Evolutionary conservation across 2,888 invertebrate species (phyloP).

Genomic region (Phymatocera aterrima): DNA sequence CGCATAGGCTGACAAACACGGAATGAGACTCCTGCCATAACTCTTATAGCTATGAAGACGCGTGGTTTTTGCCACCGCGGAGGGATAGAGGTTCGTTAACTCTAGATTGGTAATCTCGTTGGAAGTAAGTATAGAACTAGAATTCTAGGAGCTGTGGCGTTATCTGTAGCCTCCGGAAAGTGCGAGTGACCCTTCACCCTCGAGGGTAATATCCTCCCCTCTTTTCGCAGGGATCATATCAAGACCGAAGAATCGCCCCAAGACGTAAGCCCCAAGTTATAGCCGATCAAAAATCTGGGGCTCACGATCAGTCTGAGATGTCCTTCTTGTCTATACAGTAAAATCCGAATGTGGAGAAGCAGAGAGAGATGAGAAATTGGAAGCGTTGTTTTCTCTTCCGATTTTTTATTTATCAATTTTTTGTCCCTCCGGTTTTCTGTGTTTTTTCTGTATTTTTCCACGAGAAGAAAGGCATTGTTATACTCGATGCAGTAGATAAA

Average conservation of each 20-base stretch:
- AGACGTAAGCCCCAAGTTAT: constrained; percentile 18
- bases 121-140: background rate
- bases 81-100: background rate
- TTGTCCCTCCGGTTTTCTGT: background rate
- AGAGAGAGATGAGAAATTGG: background rate
- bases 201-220: background rate
- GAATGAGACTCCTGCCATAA: constrained; percentile 1
- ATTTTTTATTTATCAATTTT: background rate
- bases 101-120: background rate
- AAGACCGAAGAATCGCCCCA: constrained; percentile 3
- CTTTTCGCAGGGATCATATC: constrained; percentile 5
- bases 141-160: background rate
- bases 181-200: constrained; percentile 12
- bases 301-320: constrained; percentile 5
- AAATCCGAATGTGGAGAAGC: background rate
- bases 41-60: background rate
- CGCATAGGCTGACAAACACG: background rate
- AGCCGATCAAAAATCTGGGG: constrained; percentile 28
- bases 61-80: background rate
- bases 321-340: constrained; percentile 24
- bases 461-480: background rate
- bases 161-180: background rate
- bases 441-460: background rate
- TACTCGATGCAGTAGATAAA: constrained; percentile 2
- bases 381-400: background rate